Evolutionary conservation across 1,140 invertebrate genomes (phyloP).

Genomic region (Batillaria attramentaria): DNA sequence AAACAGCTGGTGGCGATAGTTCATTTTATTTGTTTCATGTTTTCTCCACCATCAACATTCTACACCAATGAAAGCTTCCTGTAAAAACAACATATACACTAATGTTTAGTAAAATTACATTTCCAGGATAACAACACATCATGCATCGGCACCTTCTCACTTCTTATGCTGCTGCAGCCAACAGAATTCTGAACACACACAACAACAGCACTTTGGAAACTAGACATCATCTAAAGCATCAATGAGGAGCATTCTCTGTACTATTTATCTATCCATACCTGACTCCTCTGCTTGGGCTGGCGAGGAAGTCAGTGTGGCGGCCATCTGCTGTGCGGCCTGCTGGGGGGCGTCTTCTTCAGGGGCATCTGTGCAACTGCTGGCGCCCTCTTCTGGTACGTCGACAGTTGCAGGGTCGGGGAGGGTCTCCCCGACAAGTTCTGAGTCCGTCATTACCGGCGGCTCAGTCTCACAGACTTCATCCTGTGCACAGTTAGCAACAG

Average conservation of each 20-base stretch:
- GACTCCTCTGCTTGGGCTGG: neutral
- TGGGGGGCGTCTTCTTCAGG: slow-evolving; percentile 17
- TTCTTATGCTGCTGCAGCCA: too few species aligned
- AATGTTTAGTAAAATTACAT: neutral
- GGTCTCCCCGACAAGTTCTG: slow-evolving; percentile 8
- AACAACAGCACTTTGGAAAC: neutral
- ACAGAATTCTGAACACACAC: neutral
- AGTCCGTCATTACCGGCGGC: too few species aligned
- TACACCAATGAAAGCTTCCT: too few species aligned
- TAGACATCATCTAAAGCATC: neutral
- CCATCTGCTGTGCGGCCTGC: slow-evolving; percentile 11
- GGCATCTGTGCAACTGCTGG: slow-evolving; percentile 16
- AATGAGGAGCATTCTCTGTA: neutral
- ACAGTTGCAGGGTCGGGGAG: slow-evolving; percentile 20
- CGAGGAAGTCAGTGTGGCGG: slow-evolving; percentile 11
- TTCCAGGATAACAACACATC: neutral
- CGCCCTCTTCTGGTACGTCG: neutral
- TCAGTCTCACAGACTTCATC: too few species aligned
- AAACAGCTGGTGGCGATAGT: too few species aligned
- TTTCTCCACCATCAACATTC: too few species aligned
- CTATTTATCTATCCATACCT: neutral
- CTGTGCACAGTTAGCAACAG: too few species aligned
- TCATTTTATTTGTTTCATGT: too few species aligned
- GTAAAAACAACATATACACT: too few species aligned
- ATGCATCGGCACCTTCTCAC: neutral